Evolutionary conservation across 1,140 invertebrate species (phyloP), one percentile per base, ranked within the genome.

Genomic region (Orius insidiosus): DNA sequence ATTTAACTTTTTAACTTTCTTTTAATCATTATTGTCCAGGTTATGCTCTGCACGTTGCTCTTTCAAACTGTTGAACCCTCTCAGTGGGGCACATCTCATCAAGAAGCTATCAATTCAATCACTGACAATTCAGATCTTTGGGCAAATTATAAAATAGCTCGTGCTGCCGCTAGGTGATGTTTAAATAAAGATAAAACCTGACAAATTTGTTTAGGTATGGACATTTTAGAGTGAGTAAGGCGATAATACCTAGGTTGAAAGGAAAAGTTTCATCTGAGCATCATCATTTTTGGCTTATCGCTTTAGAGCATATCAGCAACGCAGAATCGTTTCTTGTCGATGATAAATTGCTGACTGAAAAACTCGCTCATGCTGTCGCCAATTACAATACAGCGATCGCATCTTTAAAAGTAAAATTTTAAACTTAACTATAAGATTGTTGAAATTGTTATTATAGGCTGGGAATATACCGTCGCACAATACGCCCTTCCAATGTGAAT

Each of bases 261-360:
- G 74, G 76, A 53, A 69, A 80, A 54, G 85, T 90, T 1, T 81
- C 83, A 10, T 85, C 84, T 10, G 92, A 96, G 58, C 79, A 89
- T 58, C 74, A 86, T 35, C 80, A 92, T 57, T 90, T 90, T 57
- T 95, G 89, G 83, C 61, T 96, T 33, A 72, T 76, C 0, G 82
- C 82, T 4, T 63, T 95, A 11, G 68, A 78, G 50, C 68, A 80
- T 36, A 70, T 84, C 46, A 77, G 75, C 3, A 67, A 47, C 5
- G 63, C 59, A 10, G 57, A 61, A 35, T 53, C 58, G 42, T 52
- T 50, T 58, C 61, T 44, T 48, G 53, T 35, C 15, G n/a, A 15
- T 24, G 11, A 56, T 57, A 52, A 52, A 51, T 45, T 52, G 55
- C 9, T 77, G 6, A 68, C 76, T 37, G 67, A 69, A 32, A 67